These are phyloP conservation scores for Steatocranus sp. DNA, from an alignment of 2,797 vertebrate genomes.

Conservation along the genomic window DNA sequence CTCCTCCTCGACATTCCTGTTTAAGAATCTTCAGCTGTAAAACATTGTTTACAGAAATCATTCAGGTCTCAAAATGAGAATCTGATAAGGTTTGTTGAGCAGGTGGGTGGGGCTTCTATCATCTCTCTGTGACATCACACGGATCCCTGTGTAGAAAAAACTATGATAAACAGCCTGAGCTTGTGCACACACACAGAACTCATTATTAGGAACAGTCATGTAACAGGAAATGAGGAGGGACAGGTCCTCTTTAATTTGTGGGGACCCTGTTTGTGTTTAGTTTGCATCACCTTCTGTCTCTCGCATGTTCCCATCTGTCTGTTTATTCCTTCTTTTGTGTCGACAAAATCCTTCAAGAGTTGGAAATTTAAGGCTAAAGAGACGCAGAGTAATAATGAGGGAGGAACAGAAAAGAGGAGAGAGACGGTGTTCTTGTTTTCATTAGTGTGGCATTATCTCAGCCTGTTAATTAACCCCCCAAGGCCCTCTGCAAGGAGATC, in stretches of 20 bases:
- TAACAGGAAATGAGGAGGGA: not conserved
- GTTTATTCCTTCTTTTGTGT: not conserved
- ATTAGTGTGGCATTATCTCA: slow-evolving; percentile 78
- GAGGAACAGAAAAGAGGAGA: not conserved
- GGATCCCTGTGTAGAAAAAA: not conserved
- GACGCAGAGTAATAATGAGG: not conserved
- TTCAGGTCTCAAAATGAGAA: not conserved
- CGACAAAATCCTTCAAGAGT: not conserved
- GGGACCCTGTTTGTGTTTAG: not conserved
- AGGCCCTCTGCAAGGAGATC: slow-evolving; percentile 71
- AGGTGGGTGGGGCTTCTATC: not conserved
- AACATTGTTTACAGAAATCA: not conserved
- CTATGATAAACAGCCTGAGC: not conserved
- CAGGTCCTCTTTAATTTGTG: not conserved
- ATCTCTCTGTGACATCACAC: not conserved
- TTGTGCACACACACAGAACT: not conserved
- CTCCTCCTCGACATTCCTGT: not conserved
- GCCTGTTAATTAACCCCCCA: slow-evolving; percentile 80
- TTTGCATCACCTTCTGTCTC: not conserved
- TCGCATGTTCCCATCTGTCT: not conserved
- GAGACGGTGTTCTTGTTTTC: slow-evolving; percentile 70
- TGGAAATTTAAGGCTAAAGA: not conserved
- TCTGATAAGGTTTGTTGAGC: not conserved
- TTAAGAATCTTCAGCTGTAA: not conserved
- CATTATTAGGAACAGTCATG: not conserved